phyloP scores from a whole-genome alignment of 2,888 invertebrate species.

The Corbicula japonica region DNA sequence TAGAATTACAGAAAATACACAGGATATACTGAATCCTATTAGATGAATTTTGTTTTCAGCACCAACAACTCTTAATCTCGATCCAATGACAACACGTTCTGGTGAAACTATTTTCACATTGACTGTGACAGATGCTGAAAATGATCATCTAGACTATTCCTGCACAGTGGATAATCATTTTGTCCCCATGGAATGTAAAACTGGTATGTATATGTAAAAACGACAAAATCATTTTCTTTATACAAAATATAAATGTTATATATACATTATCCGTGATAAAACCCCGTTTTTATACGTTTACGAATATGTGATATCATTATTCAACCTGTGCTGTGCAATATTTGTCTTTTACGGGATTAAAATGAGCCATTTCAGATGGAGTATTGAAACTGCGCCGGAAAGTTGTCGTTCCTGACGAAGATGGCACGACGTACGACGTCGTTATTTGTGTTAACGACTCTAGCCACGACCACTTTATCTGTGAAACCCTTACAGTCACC shows the following conservation, averaged over 20 bases:
- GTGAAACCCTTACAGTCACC: slow-evolving; percentile 26
- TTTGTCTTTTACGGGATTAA: not conserved
- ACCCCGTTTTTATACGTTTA: not conserved
- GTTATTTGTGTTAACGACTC: slow-evolving; percentile 27
- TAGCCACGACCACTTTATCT: slow-evolving; percentile 32
- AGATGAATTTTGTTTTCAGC: slow-evolving; percentile 4
- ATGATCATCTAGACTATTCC: slow-evolving; percentile 33
- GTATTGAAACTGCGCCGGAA: slow-evolving; percentile 33
- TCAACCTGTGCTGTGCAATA: not conserved
- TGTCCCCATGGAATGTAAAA: slow-evolving; percentile 30
- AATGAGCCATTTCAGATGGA: slow-evolving; percentile 17
- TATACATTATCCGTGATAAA: not conserved
- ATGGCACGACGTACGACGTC: slow-evolving; percentile 20
- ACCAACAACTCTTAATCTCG: slow-evolving; percentile 21
- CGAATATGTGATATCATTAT: not conserved
- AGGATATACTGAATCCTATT: not conserved
- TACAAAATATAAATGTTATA: too few relatives aligned
- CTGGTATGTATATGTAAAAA: slow-evolving; percentile 21
- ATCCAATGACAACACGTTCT: slow-evolving; percentile 18
- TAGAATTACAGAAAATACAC: too few relatives aligned
- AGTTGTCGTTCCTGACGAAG: slow-evolving; percentile 22
- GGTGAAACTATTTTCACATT: slow-evolving; percentile 32
- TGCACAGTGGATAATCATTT: slow-evolving; percentile 23
- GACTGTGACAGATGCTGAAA: slow-evolving; percentile 34
- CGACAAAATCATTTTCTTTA: too few relatives aligned